Evolutionary conservation across 37 sponge, comb jelly and placozoan genomes (phyloP).

Genomic region (Oscarella lobularis): DNA sequence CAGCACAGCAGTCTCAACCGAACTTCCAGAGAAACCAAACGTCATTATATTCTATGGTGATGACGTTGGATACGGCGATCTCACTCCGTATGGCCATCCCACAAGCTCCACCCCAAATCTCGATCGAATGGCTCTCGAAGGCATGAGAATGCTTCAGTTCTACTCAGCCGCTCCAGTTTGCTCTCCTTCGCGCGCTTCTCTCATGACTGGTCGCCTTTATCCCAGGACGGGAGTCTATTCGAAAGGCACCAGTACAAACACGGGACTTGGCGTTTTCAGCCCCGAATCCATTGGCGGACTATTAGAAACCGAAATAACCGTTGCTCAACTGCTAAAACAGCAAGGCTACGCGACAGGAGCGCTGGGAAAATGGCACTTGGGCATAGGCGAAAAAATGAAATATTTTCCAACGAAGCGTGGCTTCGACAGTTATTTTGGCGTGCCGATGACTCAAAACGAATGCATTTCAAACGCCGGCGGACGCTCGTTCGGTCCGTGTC

Average conservation of each 20-base stretch:
- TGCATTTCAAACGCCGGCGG: neutral
- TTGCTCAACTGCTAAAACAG: neutral
- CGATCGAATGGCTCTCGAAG: too few relatives aligned
- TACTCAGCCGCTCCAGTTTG: too few relatives aligned
- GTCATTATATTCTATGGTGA: too few relatives aligned
- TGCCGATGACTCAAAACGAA: neutral
- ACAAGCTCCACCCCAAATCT: too few relatives aligned
- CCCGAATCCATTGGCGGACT: neutral
- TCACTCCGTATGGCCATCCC: too few relatives aligned
- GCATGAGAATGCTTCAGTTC: too few relatives aligned
- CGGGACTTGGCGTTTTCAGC: neutral
- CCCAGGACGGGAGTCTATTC: too few relatives aligned
- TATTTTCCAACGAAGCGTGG: neutral
- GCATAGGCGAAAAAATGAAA: neutral
- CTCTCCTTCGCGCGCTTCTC: too few relatives aligned
- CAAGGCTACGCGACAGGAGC: neutral
- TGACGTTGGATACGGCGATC: too few relatives aligned
- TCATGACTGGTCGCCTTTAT: too few relatives aligned
- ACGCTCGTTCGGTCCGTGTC: neutral
- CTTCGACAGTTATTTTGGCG: neutral
- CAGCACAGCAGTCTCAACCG: neutral
- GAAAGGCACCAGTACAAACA: too few relatives aligned
- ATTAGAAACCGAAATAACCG: neutral
- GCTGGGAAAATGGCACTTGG: neutral
- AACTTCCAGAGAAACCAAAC: too few relatives aligned